Conservation (phyloP, 2,888 invertebrate genomes). For the Pinctada fucata region DNA sequence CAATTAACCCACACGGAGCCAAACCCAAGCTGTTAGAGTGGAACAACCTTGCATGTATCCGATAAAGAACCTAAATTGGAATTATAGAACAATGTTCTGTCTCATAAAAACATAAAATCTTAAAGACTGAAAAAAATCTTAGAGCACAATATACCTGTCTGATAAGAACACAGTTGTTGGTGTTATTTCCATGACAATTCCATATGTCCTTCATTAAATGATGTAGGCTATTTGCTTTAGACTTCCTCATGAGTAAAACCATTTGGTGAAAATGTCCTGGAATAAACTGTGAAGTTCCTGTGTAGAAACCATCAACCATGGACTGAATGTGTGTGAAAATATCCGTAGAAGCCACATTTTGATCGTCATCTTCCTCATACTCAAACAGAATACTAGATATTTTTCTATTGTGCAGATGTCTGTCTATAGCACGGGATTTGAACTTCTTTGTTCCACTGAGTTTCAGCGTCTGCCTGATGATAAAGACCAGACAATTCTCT, state of each 20-base stretch:
- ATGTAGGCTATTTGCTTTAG: conserved; percentile 17
- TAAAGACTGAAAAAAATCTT: no score
- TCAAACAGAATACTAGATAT: conserved; percentile 22
- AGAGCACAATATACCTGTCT: conserved; percentile 15
- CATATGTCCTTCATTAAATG: conserved; percentile 20
- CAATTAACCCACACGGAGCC: no score
- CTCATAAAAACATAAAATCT: no score
- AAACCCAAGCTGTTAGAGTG: no score
- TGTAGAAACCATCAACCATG: conserved; percentile 12
- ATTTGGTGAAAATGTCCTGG: conserved; percentile 33
- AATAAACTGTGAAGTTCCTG: background rate
- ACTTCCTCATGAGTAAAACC: conserved; percentile 38
- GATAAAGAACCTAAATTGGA: no score
- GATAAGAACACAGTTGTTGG: conserved; percentile 25
- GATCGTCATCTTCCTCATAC: conserved; percentile 7
- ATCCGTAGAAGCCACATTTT: background rate
- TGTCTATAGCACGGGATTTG: conserved; percentile 1
- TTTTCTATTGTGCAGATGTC: conserved; percentile 20
- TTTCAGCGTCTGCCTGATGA: conserved; percentile 11
- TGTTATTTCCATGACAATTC: conserved; percentile 35
- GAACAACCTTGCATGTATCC: no score
- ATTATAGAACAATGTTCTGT: no score
- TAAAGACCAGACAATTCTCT: background rate
- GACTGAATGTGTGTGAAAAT: conserved; percentile 9
- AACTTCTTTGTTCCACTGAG: conserved; percentile 7